Evolutionary conservation across 2,797 vertebrate genomes (phyloP), one percentile per base, ranked within the genome.

Genomic region (Podarcis lilfordi): DNA sequence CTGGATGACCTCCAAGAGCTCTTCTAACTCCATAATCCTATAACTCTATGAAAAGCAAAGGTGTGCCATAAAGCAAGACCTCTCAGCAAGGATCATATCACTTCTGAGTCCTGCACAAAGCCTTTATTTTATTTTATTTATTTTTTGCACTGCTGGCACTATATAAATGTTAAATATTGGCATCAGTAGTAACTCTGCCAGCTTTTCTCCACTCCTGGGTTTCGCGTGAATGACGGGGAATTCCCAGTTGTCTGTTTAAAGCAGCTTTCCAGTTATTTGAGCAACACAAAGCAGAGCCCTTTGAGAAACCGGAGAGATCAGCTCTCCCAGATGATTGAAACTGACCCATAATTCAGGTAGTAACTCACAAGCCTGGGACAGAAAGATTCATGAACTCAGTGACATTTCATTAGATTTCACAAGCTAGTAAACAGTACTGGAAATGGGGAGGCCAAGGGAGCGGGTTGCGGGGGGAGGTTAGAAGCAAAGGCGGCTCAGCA

Each of bases 181-280:
- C 74, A 83, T 40, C 86, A 35, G 80, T 68, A 77, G 74, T 83
- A 82, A 88, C 61, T 69, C 80, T 77, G 43, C 59, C 61, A 69
- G 43, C 61, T 55, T 55, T 77, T 4, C 40, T 55, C 72, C 3
- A 2, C 59, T 68, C 32, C 50, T 1, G 80, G 86, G 61, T 37
- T 35, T 77, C 61, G 5, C 15, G 43, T 37, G 80, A 88, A 88
- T 23, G 71, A 69, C n/a, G 40, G 43, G 80, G 55, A 69, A 83
- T 55, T 88, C 86, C 80, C 86, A 55, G 61, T 29, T 77, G 80
- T 78, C 80, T 83, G 72, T 83, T 88, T 88, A 83, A 82, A 23
- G 71, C 61, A 88, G 86, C 72, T 88, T 88, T 88, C 80, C 80
- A 37, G 61, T 78, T 69, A 88, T 66, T 83, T 78, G 86, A 88